A percentile compares a stretch with the other conserved stretches of the same genome.
These are phyloP conservation scores for Turdus rufiventris DNA, from an alignment of 2,113 vertebrate species.

Conservation along the genomic window DNA sequence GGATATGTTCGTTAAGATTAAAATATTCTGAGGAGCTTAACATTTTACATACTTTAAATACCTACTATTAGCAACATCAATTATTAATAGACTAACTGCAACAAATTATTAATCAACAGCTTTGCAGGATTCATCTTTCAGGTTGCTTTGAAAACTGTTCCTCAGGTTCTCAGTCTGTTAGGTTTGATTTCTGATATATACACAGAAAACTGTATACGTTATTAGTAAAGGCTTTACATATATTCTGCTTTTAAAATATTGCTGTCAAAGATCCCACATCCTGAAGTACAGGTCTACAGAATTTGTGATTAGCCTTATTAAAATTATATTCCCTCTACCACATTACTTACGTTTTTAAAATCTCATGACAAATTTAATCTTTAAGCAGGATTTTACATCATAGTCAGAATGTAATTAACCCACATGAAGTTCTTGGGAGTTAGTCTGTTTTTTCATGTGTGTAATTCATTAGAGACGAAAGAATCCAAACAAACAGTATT, in stretches of 20 bases:
- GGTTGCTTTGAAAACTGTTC: background rate
- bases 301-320: background rate
- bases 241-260: background rate
- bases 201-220: background rate
- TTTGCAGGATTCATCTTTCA: background rate
- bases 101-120: background rate
- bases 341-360: background rate
- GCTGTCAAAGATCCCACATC: background rate
- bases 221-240: background rate
- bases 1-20: background rate
- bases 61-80: background rate
- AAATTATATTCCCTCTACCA: background rate
- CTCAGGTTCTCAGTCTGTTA: background rate
- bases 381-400: background rate
- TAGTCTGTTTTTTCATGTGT: background rate
- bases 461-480: background rate
- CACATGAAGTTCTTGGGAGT: background rate
- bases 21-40: background rate
- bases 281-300: background rate
- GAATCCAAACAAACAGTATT: background rate
- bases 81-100: background rate
- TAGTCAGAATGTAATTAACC: background rate
- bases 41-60: background rate
- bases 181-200: background rate
- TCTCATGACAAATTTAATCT: background rate